Base-by-base conservation (phyloP, 2,113 vertebrate genomes). In the Progne subis region DNA sequence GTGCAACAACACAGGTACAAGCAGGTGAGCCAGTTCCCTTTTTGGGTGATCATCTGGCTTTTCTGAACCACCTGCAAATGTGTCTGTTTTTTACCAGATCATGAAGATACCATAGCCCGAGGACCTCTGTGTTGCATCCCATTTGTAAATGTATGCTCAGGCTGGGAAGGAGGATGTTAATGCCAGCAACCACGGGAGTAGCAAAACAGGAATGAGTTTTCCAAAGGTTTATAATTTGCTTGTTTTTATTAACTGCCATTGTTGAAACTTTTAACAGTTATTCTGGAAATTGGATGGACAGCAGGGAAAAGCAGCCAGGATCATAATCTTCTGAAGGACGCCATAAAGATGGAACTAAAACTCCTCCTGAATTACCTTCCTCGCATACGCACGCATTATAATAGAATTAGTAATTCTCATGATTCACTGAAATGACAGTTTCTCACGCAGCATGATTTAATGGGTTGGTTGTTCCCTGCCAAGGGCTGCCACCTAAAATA, bases 361-460 rank as follows among this genome's bases (percentile, higher is more conserved):
- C 71, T 95, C 94, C 75, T 78, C 61, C 86, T 82, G 77, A 82
- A 89, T 96, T 94, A 76, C 84, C 77, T 93, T 67, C 77, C 76
- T 80, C 64, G 11, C 78, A 82, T n/a, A 61, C 0, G 3, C 80
- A 63, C 28, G 55, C 56, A 57, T 96, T 94, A 93, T 87, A 94
- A 96, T 88, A 91, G 87, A 98, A 96, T 96, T 94, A 94, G 60
- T 79, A 70, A 78, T 88, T 92, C 75, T 94, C 84, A 64, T 72
- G 82, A 95, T 94, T 94, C 94, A 89, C 90, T 46, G 55, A 94
- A 92, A 70, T 82, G 92, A 88, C 72, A 87, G 90, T 70, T 89
- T 93, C 95, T 71, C 92, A 75, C 63, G 81, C 92, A 82, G 86
- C 21, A 16, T 96, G 82, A 97, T 97, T 97, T 98, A 96, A 96